Evolutionary conservation across 2,797 vertebrate species (phyloP), one percentile per base, ranked within the genome.

Genomic region (Eulemur albifrons): DNA sequence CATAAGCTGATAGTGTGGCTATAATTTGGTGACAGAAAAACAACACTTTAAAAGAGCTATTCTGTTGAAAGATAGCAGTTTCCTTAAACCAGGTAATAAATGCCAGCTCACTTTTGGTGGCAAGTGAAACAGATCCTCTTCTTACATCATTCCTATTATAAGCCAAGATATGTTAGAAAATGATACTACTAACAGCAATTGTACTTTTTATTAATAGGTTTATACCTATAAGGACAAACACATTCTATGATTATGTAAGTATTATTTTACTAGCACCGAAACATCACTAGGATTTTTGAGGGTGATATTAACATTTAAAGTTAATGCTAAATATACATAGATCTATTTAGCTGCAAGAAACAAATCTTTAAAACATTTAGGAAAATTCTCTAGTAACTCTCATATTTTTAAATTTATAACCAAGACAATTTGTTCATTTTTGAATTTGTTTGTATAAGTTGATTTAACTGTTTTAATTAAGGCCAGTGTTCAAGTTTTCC

Each of bases 11-110:
- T 30, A 90, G 32, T 23, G 52, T 35, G 30, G 13, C 40, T 84
- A 54, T 52, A 82, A 67, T 92, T 57, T 73, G 27, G 27, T 93
- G 23, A 89, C 32, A 93, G 54, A 75, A 79, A 90, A 95, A 50
- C 18, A 65, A 73, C 30, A 54, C 27, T 85, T 95, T 86, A 30
- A 81, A 80, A 91, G 65, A 83, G 45, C n/a, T 63, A 7, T 85
- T 91, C 43, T 82, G 40, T 45, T 88, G 61, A 90, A 88, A 35
- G 38, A 63, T 45, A 75, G n/a, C 38, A 27, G 76, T 90, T 94
- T 38, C 27, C 57, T 80, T 10, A 94, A 90, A 92, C 40, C n/a
- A 81, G n/a, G 5, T 65, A 92, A 87, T 73, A 95, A 90, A 90
- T 40, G 4, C 2, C 17, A 84, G 14, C 12, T 61, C 13, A 21